Evolutionary conservation across 2,888 invertebrate genomes (phyloP).

Genomic region (Byasa hedistus): DNA sequence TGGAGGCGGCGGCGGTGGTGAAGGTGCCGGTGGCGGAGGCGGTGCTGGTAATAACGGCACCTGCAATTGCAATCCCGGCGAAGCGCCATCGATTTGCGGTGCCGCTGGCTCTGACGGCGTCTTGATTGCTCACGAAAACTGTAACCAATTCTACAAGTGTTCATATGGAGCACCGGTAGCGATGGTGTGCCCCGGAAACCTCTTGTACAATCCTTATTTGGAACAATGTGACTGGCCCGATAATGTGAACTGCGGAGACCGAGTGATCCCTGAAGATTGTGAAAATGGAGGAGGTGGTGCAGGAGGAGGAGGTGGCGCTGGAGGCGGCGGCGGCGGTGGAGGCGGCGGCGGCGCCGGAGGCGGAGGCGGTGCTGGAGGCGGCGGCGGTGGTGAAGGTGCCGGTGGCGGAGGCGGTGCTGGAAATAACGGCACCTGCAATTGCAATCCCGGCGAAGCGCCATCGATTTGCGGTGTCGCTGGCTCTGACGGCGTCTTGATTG

Average conservation of each 20-base stretch:
- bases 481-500: too few relatives aligned
- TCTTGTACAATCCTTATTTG: constrained; percentile 41
- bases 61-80: constrained; percentile 32
- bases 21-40: not conserved
- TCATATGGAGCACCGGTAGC: constrained; percentile 36
- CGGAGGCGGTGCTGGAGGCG: too few relatives aligned
- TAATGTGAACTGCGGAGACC: constrained; percentile 42
- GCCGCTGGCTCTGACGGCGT: constrained; percentile 39
- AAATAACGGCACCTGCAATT: too few relatives aligned
- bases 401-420: too few relatives aligned
- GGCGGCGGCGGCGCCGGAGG: too few relatives aligned
- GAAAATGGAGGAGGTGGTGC: constrained; percentile 29
- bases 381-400: too few relatives aligned
- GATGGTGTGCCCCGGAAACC: constrained; percentile 36
- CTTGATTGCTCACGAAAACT: constrained; percentile 48
- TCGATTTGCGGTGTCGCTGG: too few relatives aligned
- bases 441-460: too few relatives aligned
- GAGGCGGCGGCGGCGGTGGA: not conserved
- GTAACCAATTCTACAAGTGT: constrained; percentile 47
- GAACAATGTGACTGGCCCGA: constrained; percentile 45
- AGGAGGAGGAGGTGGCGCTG: constrained; percentile 21
- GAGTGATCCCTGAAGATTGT: constrained; percentile 33
- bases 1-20: constrained; percentile 17
- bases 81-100: constrained; percentile 36
- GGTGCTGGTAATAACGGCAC: constrained; percentile 24